Conservation (phyloP, 2,888 invertebrate genomes). For the Tetragonula carbonaria region DNA sequence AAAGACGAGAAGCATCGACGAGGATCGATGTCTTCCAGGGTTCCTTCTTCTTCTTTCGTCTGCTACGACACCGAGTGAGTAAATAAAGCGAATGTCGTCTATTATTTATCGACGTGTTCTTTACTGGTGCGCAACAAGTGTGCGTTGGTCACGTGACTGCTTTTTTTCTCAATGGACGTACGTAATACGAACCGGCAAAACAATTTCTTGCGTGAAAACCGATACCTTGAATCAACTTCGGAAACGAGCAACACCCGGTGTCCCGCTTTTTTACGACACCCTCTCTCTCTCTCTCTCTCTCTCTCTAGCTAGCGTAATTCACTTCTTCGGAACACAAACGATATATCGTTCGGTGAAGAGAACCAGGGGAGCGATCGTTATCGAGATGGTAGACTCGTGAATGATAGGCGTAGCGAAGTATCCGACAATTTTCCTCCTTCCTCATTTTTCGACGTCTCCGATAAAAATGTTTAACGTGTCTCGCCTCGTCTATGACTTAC, state of each 20-base stretch:
- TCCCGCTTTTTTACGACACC: neutral
- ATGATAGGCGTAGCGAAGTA: conserved; percentile 12
- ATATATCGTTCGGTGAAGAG: neutral
- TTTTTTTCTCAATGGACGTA: neutral
- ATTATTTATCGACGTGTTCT: conserved; percentile 11
- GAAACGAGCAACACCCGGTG: neutral
- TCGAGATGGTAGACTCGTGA: no score
- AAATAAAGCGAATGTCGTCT: neutral
- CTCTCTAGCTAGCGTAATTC: no score
- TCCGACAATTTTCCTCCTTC: neutral
- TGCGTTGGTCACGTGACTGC: conserved; percentile 21
- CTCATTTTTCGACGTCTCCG: conserved; percentile 11
- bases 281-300: no score
- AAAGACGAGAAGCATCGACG: neutral
- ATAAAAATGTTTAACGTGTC: conserved; percentile 61
- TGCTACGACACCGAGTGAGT: neutral
- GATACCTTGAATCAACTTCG: neutral
- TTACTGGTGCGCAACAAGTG: conserved; percentile 43
- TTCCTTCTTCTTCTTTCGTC: neutral
- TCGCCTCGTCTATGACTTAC: conserved; percentile 59
- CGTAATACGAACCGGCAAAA: neutral
- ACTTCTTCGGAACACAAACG: neutral
- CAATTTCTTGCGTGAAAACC: neutral
- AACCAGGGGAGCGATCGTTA: no score
- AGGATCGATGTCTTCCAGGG: neutral